A percentile compares a stretch with the other conserved stretches of the same genome.
phyloP scores from a whole-genome alignment of 2,113 vertebrate species.

The Desmodus rotundus region DNA sequence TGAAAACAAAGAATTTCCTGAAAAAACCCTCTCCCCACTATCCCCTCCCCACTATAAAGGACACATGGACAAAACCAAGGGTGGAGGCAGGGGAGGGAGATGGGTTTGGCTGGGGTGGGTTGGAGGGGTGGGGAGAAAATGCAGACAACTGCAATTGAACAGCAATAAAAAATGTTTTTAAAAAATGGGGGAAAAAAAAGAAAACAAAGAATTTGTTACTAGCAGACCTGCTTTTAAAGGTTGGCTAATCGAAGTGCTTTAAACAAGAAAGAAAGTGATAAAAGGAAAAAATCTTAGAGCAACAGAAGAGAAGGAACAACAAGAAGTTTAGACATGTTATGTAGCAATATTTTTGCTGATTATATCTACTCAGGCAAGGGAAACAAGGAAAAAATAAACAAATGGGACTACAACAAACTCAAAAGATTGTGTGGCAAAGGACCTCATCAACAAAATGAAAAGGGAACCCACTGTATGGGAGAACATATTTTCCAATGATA shows the following conservation, averaged over 20 bases:
- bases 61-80: no score
- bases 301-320: neutral
- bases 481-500: neutral
- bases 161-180: no score
- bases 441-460: neutral
- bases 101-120: no score
- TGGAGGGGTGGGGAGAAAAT: no score
- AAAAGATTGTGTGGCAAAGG: neutral
- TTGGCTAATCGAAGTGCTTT: neutral
- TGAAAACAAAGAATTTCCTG: neutral
- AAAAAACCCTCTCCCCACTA: no score
- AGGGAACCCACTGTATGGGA: neutral
- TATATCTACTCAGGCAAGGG: neutral
- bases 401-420: neutral
- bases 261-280: neutral
- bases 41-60: no score
- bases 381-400: neutral
- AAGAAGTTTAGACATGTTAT: no score
- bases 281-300: neutral
- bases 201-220: neutral
- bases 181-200: no score
- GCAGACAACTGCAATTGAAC: no score
- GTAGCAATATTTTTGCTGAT: neutral
- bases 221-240: neutral
- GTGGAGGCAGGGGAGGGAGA: no score